Conservation (phyloP, 2,113 vertebrate species). For the Tragelaphus buxtoni region DNA sequence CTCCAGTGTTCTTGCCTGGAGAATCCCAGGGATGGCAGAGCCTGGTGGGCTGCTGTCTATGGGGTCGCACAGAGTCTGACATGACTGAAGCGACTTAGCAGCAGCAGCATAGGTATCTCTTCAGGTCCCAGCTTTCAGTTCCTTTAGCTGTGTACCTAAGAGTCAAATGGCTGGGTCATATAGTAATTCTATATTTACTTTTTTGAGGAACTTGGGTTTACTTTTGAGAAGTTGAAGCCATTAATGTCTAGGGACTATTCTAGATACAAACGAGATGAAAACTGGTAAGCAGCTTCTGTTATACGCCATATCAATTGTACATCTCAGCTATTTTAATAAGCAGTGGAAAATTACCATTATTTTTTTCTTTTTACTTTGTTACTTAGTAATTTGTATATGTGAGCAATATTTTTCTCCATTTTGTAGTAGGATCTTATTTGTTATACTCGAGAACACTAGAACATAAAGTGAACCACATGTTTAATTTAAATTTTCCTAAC, state of each 20-base stretch:
- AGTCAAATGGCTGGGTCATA: background rate
- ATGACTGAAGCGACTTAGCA: too few relatives aligned
- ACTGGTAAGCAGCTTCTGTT: background rate
- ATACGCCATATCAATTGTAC: background rate
- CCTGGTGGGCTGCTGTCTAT: rapidly evolving
- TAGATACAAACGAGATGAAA: background rate
- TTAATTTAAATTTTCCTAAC: background rate
- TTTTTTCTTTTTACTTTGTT: background rate
- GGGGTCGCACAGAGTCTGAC: too few relatives aligned
- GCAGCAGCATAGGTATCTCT: background rate
- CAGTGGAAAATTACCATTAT: background rate
- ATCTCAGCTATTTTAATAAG: background rate
- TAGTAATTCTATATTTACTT: background rate
- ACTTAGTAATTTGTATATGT: background rate
- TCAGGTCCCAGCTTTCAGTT: background rate
- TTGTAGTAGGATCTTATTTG: background rate
- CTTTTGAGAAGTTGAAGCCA: background rate
- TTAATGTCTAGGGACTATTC: background rate
- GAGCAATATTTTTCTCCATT: slow-evolving; percentile 8
- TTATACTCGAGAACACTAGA: background rate
- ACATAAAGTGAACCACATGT: background rate
- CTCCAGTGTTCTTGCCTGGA: too few relatives aligned
- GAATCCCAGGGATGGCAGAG: rapidly evolving
- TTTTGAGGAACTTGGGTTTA: background rate
- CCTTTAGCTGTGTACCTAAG: background rate